Evolutionary conservation across 1,140 invertebrate genomes (phyloP).

Genomic region (Diorhabda sublineata): DNA sequence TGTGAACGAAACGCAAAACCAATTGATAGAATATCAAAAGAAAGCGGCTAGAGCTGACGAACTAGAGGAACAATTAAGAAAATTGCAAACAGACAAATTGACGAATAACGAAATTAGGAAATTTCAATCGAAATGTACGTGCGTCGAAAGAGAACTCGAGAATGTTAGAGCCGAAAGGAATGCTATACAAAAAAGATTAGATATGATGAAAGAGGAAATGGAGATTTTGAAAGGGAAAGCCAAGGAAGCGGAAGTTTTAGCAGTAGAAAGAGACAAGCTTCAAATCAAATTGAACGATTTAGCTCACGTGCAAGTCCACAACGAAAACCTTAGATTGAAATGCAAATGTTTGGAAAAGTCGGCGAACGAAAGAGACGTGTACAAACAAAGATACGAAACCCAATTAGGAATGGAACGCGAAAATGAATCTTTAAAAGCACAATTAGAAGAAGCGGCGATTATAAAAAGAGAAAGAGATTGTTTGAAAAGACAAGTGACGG

Average conservation of each 20-base stretch:
- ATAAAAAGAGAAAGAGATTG: conserved; percentile 31
- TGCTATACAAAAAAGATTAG: conserved; percentile 13
- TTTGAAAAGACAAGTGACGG: conserved; percentile 31
- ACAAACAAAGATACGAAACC: conserved; percentile 38
- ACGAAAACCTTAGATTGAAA: conserved; percentile 35
- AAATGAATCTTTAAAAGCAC: conserved; percentile 29
- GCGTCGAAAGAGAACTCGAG: conserved; percentile 25
- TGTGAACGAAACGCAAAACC: conserved; percentile 30
- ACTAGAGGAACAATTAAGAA: conserved; percentile 27
- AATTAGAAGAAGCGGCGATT: conserved; percentile 27
- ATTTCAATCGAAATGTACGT: conserved; percentile 23
- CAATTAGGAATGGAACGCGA: conserved; percentile 30
- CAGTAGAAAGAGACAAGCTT: conserved; percentile 38
- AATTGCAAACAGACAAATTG: conserved; percentile 20
- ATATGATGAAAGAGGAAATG: conserved; percentile 33
- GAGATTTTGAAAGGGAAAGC: conserved; percentile 30
- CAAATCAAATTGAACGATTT: conserved; percentile 38
- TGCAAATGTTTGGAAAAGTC: conserved; percentile 32
- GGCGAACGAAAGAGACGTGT: conserved; percentile 36
- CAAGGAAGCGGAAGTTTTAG: conserved; percentile 36
- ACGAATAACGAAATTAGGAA: conserved; percentile 25
- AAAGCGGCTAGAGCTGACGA: conserved; percentile 36
- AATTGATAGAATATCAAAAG: conserved; percentile 27
- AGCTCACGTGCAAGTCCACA: conserved; percentile 27
- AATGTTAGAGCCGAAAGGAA: conserved; percentile 24